Conservation (phyloP, 1,140 invertebrate species). For the Microplitis demolitor region DNA sequence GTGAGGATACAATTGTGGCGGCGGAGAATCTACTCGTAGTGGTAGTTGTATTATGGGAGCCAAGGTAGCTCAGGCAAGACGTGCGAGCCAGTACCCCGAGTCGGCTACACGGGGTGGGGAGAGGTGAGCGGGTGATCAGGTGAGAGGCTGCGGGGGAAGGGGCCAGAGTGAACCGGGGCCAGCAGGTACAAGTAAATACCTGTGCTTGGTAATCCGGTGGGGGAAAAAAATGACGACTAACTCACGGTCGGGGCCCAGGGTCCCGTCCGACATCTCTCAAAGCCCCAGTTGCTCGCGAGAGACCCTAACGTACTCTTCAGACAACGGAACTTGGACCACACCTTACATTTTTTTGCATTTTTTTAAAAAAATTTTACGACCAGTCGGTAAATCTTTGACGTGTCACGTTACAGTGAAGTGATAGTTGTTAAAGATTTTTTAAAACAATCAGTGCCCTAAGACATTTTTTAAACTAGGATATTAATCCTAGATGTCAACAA, state of each 20-base stretch:
- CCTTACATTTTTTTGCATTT: conserved; percentile 6
- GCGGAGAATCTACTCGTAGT: too few species aligned
- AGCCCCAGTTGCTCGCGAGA: conserved; percentile 56
- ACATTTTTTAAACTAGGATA: too few species aligned
- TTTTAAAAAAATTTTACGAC: neutral
- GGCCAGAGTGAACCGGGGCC: conserved; percentile 27
- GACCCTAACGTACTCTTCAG: conserved; percentile 28
- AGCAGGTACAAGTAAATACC: conserved; percentile 29
- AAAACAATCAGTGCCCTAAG: too few species aligned
- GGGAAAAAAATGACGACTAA: conserved; percentile 30
- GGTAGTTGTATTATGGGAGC: neutral
- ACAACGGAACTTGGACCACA: neutral
- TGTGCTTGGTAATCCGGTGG: neutral
- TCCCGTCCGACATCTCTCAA: conserved; percentile 44
- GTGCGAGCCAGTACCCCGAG: too few species aligned
- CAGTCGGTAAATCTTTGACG: too few species aligned
- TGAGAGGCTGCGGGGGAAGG: neutral
- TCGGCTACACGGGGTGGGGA: neutral
- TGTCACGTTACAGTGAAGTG: too few species aligned
- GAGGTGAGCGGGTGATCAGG: too few species aligned
- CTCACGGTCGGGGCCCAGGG: conserved; percentile 51
- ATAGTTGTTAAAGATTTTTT: too few species aligned
- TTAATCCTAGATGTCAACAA: too few species aligned
- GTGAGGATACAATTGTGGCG: too few species aligned
- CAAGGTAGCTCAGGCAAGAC: neutral